Evolutionary conservation across 2,797 vertebrate species (phyloP).

Genomic region (Manis pentadactyla): DNA sequence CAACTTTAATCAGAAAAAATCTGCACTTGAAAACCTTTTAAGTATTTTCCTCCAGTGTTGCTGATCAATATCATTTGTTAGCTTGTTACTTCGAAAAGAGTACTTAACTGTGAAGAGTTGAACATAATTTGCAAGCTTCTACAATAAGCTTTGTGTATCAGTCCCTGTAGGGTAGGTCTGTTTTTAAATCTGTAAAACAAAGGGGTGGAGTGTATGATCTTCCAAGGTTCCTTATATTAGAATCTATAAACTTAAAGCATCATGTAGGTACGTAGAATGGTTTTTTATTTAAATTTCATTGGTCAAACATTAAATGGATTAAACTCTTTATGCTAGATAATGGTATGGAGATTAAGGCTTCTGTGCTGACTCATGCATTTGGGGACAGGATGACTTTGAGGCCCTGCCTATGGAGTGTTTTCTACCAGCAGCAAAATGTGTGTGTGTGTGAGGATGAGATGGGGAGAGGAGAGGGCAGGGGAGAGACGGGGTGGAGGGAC

Average conservation of each 20-base stretch:
- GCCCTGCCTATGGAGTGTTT: not conserved
- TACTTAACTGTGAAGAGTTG: conserved; percentile 28
- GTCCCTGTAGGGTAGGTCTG: not conserved
- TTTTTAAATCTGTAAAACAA: conserved; percentile 40
- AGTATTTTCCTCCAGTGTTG: not conserved
- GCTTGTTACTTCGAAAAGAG: conserved; percentile 50
- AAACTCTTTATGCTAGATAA: conserved; percentile 28
- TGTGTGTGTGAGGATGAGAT: not conserved
- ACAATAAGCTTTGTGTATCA: not conserved
- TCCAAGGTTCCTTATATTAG: conserved; percentile 9
- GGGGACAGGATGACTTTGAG: conserved; percentile 55
- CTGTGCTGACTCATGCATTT: conserved; percentile 56
- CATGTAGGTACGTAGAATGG: not conserved
- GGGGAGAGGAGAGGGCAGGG: not conserved
- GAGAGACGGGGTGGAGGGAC: no score
- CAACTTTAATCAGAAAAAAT: not conserved
- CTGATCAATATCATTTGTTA: conserved; percentile 21
- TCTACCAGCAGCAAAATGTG: not conserved
- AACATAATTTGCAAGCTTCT: not conserved
- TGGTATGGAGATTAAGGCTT: conserved; percentile 44
- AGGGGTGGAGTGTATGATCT: not conserved
- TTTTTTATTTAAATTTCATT: conserved; percentile 43
- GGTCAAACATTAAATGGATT: conserved; percentile 37
- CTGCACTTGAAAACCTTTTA: not conserved
- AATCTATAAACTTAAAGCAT: conserved; percentile 4